These are phyloP conservation scores for Pomacea maculata DNA, from an alignment of 1,140 invertebrate genomes.

Conservation along the genomic window DNA sequence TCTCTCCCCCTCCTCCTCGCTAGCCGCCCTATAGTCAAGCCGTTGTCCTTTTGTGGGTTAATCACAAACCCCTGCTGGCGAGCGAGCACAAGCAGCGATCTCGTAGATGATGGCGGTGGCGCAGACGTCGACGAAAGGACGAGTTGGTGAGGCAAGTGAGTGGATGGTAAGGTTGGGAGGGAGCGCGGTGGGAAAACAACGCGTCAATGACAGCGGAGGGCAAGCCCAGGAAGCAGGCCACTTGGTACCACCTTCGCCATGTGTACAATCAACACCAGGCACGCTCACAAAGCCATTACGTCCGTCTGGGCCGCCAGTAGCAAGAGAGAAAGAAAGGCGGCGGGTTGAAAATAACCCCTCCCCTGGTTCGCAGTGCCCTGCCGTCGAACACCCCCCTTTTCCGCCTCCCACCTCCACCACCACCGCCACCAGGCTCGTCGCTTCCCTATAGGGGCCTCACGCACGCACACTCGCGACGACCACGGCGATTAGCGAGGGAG, in stretches of 20 bases:
- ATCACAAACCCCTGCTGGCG: not conserved
- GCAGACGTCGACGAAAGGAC: not conserved
- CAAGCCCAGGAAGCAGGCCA: too few species aligned
- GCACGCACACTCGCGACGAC: constrained; percentile 11
- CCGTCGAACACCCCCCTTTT: not conserved
- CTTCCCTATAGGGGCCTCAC: constrained; percentile 10
- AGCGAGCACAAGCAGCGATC: not conserved
- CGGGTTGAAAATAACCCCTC: constrained; percentile 11
- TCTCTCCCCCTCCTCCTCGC: not conserved
- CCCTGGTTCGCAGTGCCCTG: not conserved
- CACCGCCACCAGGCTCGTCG: not conserved
- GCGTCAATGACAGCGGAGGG: constrained; percentile 2
- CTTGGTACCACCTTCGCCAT: constrained; percentile 3
- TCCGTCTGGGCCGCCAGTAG: constrained; percentile 19
- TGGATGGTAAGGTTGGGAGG: not conserved
- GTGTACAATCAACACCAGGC: constrained; percentile 23
- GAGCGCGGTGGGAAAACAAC: constrained; percentile 12
- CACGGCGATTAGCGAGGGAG: not conserved
- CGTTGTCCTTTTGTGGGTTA: not conserved
- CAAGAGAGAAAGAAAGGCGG: not conserved
- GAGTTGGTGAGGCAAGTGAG: not conserved
- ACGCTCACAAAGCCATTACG: constrained; percentile 22
- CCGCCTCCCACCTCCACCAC: not conserved
- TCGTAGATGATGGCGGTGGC: not conserved
- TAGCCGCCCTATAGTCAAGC: not conserved